Percentiles rank a stretch among this genome's conserved stretches.
These are phyloP conservation scores for Myrmophylax atrothorax DNA, from an alignment of 2,113 vertebrate genomes.

Conservation along the genomic window DNA sequence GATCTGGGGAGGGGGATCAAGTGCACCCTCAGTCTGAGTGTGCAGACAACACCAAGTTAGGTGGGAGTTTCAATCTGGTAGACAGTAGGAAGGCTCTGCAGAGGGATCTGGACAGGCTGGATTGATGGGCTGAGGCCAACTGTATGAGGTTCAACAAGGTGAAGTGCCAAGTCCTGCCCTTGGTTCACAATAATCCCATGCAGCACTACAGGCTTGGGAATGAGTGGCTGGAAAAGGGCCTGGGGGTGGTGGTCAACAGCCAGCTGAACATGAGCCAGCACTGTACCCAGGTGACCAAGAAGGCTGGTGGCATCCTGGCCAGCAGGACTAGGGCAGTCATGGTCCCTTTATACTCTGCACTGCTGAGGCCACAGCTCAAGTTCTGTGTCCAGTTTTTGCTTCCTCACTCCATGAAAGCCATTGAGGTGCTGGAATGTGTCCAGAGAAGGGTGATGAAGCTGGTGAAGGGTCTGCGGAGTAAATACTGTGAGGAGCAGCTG, in stretches of 20 bases:
- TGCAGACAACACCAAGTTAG: not conserved
- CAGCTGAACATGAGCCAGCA: not conserved
- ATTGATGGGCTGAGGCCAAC: not conserved
- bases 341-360: not conserved
- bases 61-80: not conserved
- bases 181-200: not conserved
- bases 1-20: not conserved
- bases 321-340: not conserved
- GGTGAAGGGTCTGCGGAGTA: not conserved
- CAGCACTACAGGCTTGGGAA: not conserved
- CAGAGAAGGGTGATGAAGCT: not conserved
- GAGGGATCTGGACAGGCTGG: not conserved
- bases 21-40: not conserved
- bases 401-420: not conserved
- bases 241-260: not conserved
- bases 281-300: not conserved
- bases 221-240: not conserved
- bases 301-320: not conserved
- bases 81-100: not conserved
- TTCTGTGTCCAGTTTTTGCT: not conserved
- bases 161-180: not conserved
- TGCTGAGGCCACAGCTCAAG: not conserved
- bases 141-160: not conserved
- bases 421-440: too few species aligned
- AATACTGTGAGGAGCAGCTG: not conserved